These are phyloP conservation scores for Furcifer pardalis DNA, from an alignment of 2,797 vertebrate species.

Conservation along the genomic window DNA sequence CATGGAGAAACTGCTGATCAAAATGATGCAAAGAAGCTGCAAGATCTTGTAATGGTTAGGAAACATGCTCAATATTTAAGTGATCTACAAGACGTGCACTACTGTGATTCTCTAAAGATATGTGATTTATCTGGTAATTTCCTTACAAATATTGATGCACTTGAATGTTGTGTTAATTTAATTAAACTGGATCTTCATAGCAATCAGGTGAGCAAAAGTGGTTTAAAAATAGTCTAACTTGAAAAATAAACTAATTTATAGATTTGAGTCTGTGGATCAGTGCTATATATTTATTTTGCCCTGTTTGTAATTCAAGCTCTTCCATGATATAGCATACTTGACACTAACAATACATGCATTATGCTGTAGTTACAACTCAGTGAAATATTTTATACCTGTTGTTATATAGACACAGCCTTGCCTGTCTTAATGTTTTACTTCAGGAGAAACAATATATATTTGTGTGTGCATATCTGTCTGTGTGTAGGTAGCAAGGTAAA, in stretches of 20 bases:
- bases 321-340: not conserved
- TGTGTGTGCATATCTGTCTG: not conserved
- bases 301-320: not conserved
- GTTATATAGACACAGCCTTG: not conserved
- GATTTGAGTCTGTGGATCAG: not conserved
- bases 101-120: conserved; percentile 68
- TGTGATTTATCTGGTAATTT: conserved; percentile 74
- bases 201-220: conserved; percentile 67
- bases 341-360: not conserved
- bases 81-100: conserved; percentile 54
- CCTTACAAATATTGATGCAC: conserved; percentile 65
- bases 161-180: conserved; percentile 69
- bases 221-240: not conserved
- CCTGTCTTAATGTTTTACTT: not conserved
- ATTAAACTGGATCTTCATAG: conserved; percentile 78
- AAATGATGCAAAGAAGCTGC: conserved; percentile 42
- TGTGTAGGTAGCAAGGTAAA: not conserved
- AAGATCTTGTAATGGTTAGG: conserved; percentile 64
- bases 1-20: conserved; percentile 49
- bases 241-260: conserved; percentile 6
- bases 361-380: not conserved
- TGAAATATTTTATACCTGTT: not conserved
- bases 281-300: not conserved
- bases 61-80: conserved; percentile 64
- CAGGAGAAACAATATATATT: too few species aligned